Evolutionary conservation across 2,888 invertebrate species (phyloP), one percentile per base, ranked within the genome.

Genomic region (Aricia artaxerxes): DNA sequence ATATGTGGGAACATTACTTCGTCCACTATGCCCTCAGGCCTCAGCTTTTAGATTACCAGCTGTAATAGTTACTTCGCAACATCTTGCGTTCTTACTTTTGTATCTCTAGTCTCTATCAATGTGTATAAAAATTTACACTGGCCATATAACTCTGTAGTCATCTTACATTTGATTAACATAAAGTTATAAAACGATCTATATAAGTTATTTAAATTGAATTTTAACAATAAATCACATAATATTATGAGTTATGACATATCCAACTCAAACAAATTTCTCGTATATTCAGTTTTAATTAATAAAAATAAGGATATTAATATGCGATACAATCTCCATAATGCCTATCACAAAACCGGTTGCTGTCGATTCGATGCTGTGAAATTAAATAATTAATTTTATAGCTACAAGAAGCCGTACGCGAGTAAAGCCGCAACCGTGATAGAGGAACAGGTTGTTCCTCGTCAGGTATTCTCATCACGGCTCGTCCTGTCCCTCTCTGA

Each of bases 401-500:
- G 76, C 53, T 53, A 79, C 77, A 80, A 79, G 79, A 80, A 79
- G 80, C 79, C 78, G 38, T 80, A 80, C 80, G 78, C 79, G 73
- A 76, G 76, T 76, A 76, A 76, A 57, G 69, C 79, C 79, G 82
- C 80, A 80, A 79, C 75, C 77, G 78, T 78, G 78, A 80, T 77
- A 73, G 79, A 80, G 73, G 64, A 82, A 81, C 82, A 81, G 80
- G 81, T 82, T 80, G 49, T 81, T 77, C 78, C 79, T 79, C 77
- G 78, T 81, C 80, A 81, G 81, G 80, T 82, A 83, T 82, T 78
- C 82, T 80, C 80, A 60, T 79, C 82, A 81, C 81, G 82, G 79
- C 69, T 81, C 64, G 61, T 61, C 53, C 79, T 78, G 76, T 83
- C 82, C 78, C 77, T 80, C 64, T 81, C 79, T 40, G 72, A 79